Base-by-base conservation (phyloP, 92 coral and sea anemone species). In the Chrysogorgia sp. region DNA sequence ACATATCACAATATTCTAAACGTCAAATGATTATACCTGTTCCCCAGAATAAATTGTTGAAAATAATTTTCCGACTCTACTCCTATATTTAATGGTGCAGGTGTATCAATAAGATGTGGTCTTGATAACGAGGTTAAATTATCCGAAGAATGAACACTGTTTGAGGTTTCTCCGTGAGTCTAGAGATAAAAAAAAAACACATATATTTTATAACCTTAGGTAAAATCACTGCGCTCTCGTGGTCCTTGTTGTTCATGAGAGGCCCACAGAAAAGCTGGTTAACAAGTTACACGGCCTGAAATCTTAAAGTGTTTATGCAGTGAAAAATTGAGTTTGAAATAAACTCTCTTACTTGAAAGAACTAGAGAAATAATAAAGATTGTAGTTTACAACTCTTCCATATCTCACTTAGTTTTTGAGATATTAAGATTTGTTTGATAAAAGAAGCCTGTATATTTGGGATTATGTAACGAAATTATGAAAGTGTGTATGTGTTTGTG, bases 161-260 rank as follows among this genome's bases (percentile, higher is more conserved):
- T 96, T 56, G 89, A 85, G 12, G 98, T 86, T 58, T 85, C 67
- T 19, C 98, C 98, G 47, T 88, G 88, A 22, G 98, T 93, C 98
- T 93, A 77, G 50, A 40, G 14, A 35, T 48, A 34, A 58, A 40
- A 12, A 29, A 20, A 43, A 59, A 41, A 20, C 48, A 17, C 37
- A 59, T 23, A 41, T 40, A 66, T 41, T 35, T 29, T 49, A 32
- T 41, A 75, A 74, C 5, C n/a, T 22, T 25, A 43, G 53, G 3
- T 28, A 37, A 7, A 1, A 14, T 7, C 1, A n/a, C n/a, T n/a
- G n/a, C n/a, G n/a, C n/a, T n/a, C n/a, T n/a, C n/a, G n/a, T n/a
- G n/a, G n/a, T n/a, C n/a, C n/a, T n/a, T n/a, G n/a, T n/a, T n/a
- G n/a, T n/a, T n/a, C n/a, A n/a, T n/a, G n/a, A n/a, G n/a, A n/a